These are phyloP conservation scores for Eremophila alpestris DNA, from an alignment of 2,797 vertebrate species.

Conservation along the genomic window DNA sequence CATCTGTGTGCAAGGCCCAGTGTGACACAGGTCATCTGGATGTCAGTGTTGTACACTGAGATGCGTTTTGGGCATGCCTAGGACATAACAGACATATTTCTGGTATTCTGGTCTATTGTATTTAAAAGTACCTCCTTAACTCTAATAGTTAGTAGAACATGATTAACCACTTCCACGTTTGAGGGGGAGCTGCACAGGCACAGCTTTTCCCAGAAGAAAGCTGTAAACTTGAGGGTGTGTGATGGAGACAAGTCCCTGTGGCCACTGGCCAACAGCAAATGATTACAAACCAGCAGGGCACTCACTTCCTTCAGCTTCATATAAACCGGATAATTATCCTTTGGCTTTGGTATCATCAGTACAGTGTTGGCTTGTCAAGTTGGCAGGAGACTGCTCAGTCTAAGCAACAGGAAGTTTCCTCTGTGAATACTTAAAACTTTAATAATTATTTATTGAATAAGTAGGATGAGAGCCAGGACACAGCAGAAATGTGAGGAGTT, in stretches of 20 bases:
- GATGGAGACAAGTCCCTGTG: not conserved
- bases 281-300: conserved; percentile 4
- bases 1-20: accelerated
- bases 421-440: not conserved
- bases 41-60: accelerated
- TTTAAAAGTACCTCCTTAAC: not conserved
- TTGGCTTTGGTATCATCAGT: not conserved
- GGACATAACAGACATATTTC: not conserved
- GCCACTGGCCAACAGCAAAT: not conserved
- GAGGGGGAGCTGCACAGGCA: not conserved
- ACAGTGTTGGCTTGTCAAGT: not conserved
- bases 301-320: not conserved
- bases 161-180: not conserved
- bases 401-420: conserved; percentile 29
- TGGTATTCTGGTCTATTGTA: not conserved
- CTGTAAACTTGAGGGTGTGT: not conserved
- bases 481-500: not conserved
- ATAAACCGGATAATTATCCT: not conserved
- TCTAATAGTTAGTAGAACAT: not conserved
- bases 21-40: not conserved
- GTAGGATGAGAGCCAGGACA: not conserved
- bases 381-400: not conserved
- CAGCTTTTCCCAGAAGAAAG: conserved; percentile 12
- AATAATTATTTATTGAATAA: conserved; percentile 36
- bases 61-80: not conserved